A percentile compares a stretch with the other conserved stretches of the same genome.
phyloP scores from a whole-genome alignment of 2,797 vertebrate genomes.

The Chromis chromis region DNA sequence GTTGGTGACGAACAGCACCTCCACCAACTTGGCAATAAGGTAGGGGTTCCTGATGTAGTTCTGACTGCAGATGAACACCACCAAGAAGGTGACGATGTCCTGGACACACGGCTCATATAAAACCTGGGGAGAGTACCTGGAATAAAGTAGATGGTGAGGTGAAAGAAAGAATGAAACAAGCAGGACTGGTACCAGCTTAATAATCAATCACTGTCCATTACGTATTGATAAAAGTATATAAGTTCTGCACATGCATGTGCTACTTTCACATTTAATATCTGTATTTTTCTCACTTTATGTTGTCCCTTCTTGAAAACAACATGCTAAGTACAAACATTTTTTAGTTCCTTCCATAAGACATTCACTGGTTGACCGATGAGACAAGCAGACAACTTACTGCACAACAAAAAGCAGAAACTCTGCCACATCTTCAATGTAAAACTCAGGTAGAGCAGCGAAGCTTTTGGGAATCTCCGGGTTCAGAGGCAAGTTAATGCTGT shows the following conservation, averaged over 20 bases:
- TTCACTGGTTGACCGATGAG: background rate
- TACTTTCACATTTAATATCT: background rate
- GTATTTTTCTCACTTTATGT: background rate
- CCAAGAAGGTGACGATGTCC: slow-evolving; percentile 96
- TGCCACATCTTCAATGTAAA: slow-evolving; percentile 98
- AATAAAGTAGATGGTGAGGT: background rate
- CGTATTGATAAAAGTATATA: background rate
- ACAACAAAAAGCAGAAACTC: slow-evolving; percentile 99
- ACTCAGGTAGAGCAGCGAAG: slow-evolving; percentile 97
- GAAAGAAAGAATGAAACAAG: slow-evolving; percentile 3
- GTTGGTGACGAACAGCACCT: slow-evolving; percentile 99
- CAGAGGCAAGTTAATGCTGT: slow-evolving; percentile 93
- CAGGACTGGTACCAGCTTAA: too few species aligned
- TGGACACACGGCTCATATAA: slow-evolving; percentile 98
- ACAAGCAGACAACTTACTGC: slow-evolving; percentile 90
- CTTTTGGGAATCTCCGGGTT: slow-evolving; percentile 95
- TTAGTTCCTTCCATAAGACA: background rate
- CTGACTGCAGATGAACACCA: slow-evolving; percentile 98
- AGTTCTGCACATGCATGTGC: background rate
- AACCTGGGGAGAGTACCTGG: slow-evolving; percentile 98
- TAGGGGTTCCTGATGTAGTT: slow-evolving; percentile 99
- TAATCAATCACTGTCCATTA: background rate
- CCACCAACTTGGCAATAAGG: slow-evolving; percentile 97
- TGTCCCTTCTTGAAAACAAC: background rate
- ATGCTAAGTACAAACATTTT: background rate